Conservation (phyloP, 1,140 invertebrate genomes). For the Bacillus rossius region DNA sequence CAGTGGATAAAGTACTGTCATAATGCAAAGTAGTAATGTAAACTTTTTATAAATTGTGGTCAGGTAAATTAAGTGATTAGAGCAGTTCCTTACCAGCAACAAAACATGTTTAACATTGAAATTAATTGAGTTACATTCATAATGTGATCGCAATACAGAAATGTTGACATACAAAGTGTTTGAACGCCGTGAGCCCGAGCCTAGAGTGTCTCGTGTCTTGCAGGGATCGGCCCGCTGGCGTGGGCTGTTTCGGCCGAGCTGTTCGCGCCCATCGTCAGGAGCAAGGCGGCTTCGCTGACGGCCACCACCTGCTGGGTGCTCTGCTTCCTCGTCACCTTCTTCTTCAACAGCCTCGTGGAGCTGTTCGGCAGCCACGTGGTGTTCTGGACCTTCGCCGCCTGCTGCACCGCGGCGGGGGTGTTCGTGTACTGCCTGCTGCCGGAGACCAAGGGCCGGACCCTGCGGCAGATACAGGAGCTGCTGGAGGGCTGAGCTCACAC, state of each 20-base stretch:
- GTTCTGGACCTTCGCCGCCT: conserved; percentile 9
- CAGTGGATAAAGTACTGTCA: too few relatives aligned
- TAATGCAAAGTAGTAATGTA: too few relatives aligned
- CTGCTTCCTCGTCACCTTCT: conserved; percentile 4
- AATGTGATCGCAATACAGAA: too few relatives aligned
- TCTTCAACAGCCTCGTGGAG: background rate
- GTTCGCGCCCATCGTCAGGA: conserved; percentile 5
- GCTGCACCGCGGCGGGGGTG: background rate
- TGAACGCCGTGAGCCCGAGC: too few relatives aligned
- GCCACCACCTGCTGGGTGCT: conserved; percentile 8
- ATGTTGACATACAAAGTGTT: background rate
- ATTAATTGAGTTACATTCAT: too few relatives aligned
- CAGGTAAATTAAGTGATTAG: too few relatives aligned
- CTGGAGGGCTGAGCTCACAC: too few relatives aligned
- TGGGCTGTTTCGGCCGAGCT: conserved; percentile 12
- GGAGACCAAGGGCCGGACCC: conserved; percentile 49
- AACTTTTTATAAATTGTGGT: too few relatives aligned
- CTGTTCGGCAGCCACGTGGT: background rate
- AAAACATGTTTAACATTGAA: too few relatives aligned
- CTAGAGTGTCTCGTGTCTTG: too few relatives aligned
- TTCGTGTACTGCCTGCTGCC: conserved; percentile 47
- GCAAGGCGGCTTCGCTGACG: background rate
- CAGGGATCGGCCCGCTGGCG: conserved; percentile 6
- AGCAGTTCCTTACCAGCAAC: too few relatives aligned
- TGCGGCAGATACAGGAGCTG: conserved; percentile 44